Base-by-base conservation (phyloP, 2,888 invertebrate species). In the Rapana venosa region DNA sequence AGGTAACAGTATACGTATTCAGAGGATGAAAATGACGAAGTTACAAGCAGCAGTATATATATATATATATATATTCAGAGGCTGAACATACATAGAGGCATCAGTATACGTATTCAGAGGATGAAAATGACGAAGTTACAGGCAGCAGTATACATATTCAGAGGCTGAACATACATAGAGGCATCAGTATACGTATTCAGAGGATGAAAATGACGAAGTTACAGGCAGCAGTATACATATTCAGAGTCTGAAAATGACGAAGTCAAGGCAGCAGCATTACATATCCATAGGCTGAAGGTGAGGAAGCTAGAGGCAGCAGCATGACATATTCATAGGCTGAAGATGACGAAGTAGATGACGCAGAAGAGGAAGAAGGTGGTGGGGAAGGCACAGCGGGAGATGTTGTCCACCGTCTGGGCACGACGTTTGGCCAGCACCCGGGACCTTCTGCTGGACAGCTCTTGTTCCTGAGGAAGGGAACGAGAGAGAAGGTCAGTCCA, bases 311-410 rank as follows among this genome's bases (percentile, higher is more conserved):
- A 17, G n/a, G 26, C 74, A 74, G 30, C 74, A n/a, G 74, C 74
- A 74, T n/a, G 15, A 30, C 22, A 11, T 22, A 26, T n/a, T n/a
- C 22, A 74, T 13, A 30, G 74, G 11, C n/a, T 79, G 87, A 79
- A 88, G 61, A 88, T 15, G 58, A 79, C 13, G 88, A 88, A 88
- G 58, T 81, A 88, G 58, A 79, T 0, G 58, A 13, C 15, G 58
- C 77, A 88, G 88, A 88, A 88, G 88, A n/a, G 8, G 61, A 81
- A 2, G 87, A 74, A 87, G 87, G n/a, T 4, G 36, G 22, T 26
- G 13, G 87, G 87, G 47, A 87, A 87, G 87, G 87, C 87, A 74
- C 74, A 87, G 87, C 87, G 87, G 26, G 87, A 87, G 36, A 87
- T 47, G 87, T 87, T 87, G 74, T 87, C 87, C 87, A 87, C 74